Base-by-base conservation (phyloP, 2,797 vertebrate species). In the Sciaenops ocellatus region DNA sequence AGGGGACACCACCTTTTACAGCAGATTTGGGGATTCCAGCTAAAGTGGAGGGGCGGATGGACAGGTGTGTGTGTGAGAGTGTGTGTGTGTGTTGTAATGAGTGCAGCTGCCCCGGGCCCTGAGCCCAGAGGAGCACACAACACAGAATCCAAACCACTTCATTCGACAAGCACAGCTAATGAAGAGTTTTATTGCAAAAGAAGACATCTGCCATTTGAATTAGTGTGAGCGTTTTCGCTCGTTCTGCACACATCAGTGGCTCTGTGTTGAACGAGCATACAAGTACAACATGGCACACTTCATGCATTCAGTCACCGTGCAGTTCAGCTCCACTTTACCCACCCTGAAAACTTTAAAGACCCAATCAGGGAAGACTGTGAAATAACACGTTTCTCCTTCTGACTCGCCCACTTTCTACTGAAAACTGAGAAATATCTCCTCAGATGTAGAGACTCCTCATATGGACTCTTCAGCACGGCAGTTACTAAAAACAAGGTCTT, bases 101-200 rank as follows among this genome's bases (percentile, higher is more conserved):
- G 59, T 78, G 81, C 89, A 90, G 89, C 85, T 90, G 91, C 69
- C 82, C 76, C 3, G 65, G 90, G 85, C 89, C 46, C 18, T 0
- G 75, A 76, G 85, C 88, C 89, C 88, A 79, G 83, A 82, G 79
- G 62, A 70, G 30, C 68, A 28, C 61, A 38, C 74, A 12, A 51
- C 76, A 54, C 76, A 46, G 70, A 83, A 75, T 84, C 71, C 55
- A 51, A 84, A 78, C 71, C 70, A 61, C 66, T 83, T 81, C 56
- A 75, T 47, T 26, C 10, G 3, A 76, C 85, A 74, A 84, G 74
- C 51, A 15, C 17, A 15, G 15, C 72, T 86, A 74, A 85, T 85
- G 81, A 87, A 72, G 73, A 81, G 73, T 60, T 83, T 26, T 12
- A 22, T 16, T 30, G 56, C 67, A 44, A 47, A 68, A 52, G 66